phyloP scores from a whole-genome alignment of 2,113 vertebrate genomes.

The Aphyosemion australe region DNA sequence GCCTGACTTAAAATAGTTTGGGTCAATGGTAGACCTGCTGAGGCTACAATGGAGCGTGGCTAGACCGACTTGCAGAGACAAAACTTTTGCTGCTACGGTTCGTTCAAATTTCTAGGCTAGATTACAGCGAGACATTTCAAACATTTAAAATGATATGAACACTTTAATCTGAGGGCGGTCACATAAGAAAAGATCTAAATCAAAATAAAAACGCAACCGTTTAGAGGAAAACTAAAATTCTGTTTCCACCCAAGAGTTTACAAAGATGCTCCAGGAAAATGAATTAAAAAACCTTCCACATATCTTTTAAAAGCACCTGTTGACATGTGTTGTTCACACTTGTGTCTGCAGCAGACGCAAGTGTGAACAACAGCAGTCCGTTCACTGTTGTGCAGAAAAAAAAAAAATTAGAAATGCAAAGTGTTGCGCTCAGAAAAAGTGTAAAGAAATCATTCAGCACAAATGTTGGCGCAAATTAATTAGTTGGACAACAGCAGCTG shows the following conservation, averaged over 20 bases:
- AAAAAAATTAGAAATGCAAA: constrained; percentile 71
- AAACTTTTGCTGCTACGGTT: no score
- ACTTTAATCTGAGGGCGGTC: no score
- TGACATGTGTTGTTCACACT: constrained; percentile 31
- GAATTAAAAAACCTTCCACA: constrained; percentile 25
- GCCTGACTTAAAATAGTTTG: no score
- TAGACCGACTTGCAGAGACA: no score
- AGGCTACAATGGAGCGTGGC: no score
- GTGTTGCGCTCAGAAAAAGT: constrained; percentile 54
- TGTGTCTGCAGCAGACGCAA: constrained; percentile 20
- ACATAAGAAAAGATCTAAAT: no score
- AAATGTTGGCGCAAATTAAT: constrained; percentile 65
- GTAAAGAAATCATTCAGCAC: constrained; percentile 61
- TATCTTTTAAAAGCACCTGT: constrained; percentile 63
- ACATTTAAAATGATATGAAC: no score
- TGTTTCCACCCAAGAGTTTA: constrained; percentile 1
- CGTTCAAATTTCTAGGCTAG: no score
- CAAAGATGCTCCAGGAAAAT: constrained; percentile 46
- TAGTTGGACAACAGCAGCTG: constrained; percentile 63
- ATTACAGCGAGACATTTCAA: no score
- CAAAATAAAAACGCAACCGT: not conserved
- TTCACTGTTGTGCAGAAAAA: constrained; percentile 53
- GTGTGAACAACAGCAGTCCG: constrained; percentile 11
- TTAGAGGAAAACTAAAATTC: not conserved
- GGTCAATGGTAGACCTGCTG: no score